A percentile compares a stretch with the other conserved stretches of the same genome.
Evolutionary conservation across 2,888 invertebrate species (phyloP).

Genomic region (Machimus rusticus): DNA sequence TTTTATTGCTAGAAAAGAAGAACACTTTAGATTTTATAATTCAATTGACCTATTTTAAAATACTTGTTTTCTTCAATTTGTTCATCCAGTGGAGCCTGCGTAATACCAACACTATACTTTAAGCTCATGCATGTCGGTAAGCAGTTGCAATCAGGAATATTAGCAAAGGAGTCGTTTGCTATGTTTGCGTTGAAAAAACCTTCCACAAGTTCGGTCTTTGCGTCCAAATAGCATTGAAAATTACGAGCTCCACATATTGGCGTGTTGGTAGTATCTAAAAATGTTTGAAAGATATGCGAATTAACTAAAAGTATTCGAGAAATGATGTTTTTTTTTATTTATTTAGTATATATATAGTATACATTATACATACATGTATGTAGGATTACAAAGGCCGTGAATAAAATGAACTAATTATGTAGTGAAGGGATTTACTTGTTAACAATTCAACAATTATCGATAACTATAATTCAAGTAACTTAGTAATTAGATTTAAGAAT

Average conservation of each 20-base stretch:
- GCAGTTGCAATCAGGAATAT: not conserved
- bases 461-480: too few relatives aligned
- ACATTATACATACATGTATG: too few relatives aligned
- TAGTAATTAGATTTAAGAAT: too few relatives aligned
- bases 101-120: not conserved
- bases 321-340: too few relatives aligned
- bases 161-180: not conserved
- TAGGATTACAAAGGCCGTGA: too few relatives aligned
- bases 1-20: not conserved
- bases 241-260: not conserved
- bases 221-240: not conserved
- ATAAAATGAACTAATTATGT: too few relatives aligned
- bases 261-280: not conserved
- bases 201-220: not conserved
- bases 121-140: not conserved
- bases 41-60: not conserved
- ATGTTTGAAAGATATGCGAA: not conserved
- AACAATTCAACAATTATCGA: too few relatives aligned
- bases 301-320: too few relatives aligned
- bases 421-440: too few relatives aligned
- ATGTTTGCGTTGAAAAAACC: not conserved
- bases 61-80: not conserved
- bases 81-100: not conserved
- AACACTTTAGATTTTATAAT: not conserved
- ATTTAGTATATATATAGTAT: too few relatives aligned